Conservation (phyloP, 92 coral and sea anemone genomes). For the Plumapathes pennacea region DNA sequence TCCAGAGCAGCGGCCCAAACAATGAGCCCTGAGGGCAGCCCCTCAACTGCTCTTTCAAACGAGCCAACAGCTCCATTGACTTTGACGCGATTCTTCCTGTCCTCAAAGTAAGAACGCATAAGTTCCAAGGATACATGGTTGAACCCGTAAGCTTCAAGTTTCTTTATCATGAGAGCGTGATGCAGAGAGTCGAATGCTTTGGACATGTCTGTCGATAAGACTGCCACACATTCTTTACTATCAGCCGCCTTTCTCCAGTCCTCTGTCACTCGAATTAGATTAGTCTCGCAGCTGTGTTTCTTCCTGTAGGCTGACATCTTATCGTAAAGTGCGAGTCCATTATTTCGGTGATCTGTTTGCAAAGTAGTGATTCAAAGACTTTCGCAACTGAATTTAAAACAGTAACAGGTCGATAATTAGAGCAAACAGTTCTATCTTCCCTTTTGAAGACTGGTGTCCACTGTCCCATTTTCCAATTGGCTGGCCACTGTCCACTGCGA, state of each 20-base stretch:
- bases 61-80: neutral
- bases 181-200: too few relatives aligned
- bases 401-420: constrained; percentile 53
- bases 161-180: too few relatives aligned
- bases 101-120: neutral
- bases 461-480: too few relatives aligned
- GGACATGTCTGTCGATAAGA: too few relatives aligned
- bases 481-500: too few relatives aligned
- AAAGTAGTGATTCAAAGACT: constrained; percentile 35
- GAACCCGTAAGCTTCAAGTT: too few relatives aligned
- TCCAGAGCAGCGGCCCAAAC: neutral
- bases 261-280: constrained; percentile 26
- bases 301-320: constrained; percentile 50
- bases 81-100: neutral
- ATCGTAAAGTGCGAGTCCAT: constrained; percentile 7
- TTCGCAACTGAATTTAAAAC: constrained; percentile 29
- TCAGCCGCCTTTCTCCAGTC: constrained; percentile 39
- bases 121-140: too few relatives aligned
- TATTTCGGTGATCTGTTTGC: constrained; percentile 21
- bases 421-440: constrained; percentile 14
- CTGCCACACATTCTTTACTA: too few relatives aligned
- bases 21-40: constrained; percentile 1
- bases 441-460: constrained; percentile 41
- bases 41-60: neutral
- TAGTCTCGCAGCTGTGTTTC: constrained; percentile 53